Conservation (phyloP, 2,113 vertebrate species). For the Petromus typicus region DNA sequence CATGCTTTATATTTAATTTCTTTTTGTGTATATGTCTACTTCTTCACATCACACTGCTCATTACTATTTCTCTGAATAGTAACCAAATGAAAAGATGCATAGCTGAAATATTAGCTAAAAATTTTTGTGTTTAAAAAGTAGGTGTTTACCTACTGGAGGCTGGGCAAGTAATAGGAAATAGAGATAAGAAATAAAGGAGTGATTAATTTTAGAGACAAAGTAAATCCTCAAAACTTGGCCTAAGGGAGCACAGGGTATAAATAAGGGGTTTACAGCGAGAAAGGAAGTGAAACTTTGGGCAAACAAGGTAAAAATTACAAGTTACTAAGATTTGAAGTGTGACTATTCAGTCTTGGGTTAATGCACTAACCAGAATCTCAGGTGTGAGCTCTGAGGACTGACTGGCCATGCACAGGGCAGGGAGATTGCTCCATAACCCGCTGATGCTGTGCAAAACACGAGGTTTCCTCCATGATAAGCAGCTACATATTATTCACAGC, state of each 20-base stretch:
- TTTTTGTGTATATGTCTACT: not conserved
- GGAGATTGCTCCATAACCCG: not conserved
- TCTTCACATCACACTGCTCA: not conserved
- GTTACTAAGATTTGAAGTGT: not conserved
- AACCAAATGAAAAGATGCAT: not conserved
- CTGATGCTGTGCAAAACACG: not conserved
- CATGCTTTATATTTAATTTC: not conserved
- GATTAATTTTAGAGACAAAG: not conserved
- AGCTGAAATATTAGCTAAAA: not conserved
- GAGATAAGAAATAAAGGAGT: not conserved
- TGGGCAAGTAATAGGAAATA: not conserved
- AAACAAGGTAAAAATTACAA: not conserved
- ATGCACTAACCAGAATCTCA: not conserved
- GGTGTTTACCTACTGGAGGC: not conserved
- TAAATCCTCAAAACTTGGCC: not conserved
- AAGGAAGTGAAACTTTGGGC: not conserved
- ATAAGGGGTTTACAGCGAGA: not conserved
- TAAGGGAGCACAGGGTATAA: rapidly evolving
- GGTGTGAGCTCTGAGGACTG: rapidly evolving
- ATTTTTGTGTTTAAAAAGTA: not conserved
- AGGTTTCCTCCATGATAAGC: not conserved
- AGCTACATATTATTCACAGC: rapidly evolving
- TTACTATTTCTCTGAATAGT: not conserved
- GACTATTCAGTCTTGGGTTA: not conserved
- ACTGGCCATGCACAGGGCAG: not conserved